Evolutionary conservation across 2,888 invertebrate genomes (phyloP).

Genomic region (Troglohyphantes excavatus): DNA sequence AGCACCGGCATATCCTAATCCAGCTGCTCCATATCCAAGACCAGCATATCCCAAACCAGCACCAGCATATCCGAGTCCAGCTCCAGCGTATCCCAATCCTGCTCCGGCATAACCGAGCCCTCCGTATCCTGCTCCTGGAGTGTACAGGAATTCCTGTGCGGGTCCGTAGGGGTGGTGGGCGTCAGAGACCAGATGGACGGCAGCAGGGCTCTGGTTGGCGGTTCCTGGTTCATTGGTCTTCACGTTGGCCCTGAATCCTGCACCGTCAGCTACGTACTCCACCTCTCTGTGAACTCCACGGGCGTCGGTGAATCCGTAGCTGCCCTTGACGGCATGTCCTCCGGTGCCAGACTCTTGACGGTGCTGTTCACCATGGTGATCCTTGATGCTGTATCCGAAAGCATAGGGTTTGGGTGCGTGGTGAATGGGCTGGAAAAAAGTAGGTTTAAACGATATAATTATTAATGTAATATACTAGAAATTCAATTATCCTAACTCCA

Average conservation of each 20-base stretch:
- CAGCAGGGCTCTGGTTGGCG: conserved; percentile 53
- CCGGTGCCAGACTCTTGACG: conserved; percentile 46
- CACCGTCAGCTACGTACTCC: conserved; percentile 57
- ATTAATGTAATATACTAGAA: too few relatives aligned
- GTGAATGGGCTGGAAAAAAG: neutral
- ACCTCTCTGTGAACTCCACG: conserved; percentile 36
- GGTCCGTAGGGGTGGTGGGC: conserved; percentile 4
- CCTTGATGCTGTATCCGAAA: conserved; percentile 50
- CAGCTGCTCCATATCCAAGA: conserved; percentile 22
- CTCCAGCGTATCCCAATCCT: neutral
- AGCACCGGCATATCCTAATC: neutral
- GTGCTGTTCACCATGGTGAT: conserved; percentile 42
- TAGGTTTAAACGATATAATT: too few relatives aligned
- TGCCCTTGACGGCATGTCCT: conserved; percentile 29
- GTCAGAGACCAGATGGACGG: conserved; percentile 35
- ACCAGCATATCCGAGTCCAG: conserved; percentile 2
- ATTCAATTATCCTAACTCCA: too few relatives aligned
- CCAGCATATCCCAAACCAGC: conserved; percentile 12
- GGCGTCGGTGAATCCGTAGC: conserved; percentile 52
- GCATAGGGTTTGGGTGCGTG: conserved; percentile 56
- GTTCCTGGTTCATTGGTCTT: conserved; percentile 65
- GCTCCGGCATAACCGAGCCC: neutral
- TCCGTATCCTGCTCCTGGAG: conserved; percentile 28
- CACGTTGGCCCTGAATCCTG: conserved; percentile 50
- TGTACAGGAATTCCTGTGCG: neutral